Evolutionary conservation across 2,113 vertebrate species (phyloP).

Genomic region (Microcebus lehilahytsara): DNA sequence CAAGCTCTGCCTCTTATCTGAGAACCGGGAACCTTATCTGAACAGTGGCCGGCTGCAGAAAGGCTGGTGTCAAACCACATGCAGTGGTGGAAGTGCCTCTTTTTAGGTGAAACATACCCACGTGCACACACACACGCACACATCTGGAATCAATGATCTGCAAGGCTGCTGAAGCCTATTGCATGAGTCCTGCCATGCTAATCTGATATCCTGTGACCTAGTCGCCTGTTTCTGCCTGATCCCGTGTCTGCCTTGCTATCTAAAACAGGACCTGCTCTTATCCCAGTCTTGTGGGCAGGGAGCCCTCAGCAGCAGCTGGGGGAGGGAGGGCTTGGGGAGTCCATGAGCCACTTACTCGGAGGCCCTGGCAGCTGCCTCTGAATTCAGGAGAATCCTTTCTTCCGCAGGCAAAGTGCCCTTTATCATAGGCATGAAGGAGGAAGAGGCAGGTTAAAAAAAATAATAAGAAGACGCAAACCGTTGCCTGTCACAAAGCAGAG

Average conservation of each 20-base stretch:
- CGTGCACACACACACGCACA: background rate
- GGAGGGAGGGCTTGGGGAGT: background rate
- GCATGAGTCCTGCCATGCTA: background rate
- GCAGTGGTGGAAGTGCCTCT: background rate
- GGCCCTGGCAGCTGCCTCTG: background rate
- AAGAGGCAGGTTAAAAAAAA: conserved; percentile 21
- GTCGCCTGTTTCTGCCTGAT: background rate
- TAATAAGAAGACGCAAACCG: background rate
- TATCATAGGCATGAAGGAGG: background rate
- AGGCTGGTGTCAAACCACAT: conserved; percentile 51
- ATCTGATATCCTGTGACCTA: background rate
- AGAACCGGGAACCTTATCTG: conserved; percentile 17
- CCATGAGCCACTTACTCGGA: background rate
- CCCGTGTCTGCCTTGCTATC: background rate
- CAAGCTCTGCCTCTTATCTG: conserved; percentile 22
- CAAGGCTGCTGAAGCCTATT: background rate
- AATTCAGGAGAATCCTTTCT: background rate
- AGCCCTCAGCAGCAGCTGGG: background rate
- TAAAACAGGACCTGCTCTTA: background rate
- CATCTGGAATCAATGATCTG: background rate
- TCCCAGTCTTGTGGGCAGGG: background rate
- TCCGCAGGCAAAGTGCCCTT: background rate
- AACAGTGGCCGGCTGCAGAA: conserved; percentile 20
- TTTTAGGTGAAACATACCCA: background rate
- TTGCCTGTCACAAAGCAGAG: conserved; percentile 31